These are phyloP conservation scores for Barypeithes pellucidus DNA, from an alignment of 2,888 invertebrate genomes.

Conservation along the genomic window DNA sequence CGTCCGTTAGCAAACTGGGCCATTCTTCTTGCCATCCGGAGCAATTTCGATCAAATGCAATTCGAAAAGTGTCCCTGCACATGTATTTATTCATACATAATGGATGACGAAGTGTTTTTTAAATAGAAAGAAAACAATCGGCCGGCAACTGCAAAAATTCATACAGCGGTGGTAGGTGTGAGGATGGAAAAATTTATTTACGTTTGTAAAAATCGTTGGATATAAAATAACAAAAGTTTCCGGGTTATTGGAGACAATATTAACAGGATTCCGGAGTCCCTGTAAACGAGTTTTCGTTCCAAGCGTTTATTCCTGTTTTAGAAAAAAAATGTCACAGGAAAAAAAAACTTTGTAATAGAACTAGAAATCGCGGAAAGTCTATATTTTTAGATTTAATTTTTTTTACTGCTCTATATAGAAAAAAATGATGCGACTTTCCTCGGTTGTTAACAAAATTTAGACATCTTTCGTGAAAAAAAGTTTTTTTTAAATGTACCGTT, in stretches of 20 bases:
- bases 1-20: constrained; percentile 38
- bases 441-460: too few relatives aligned
- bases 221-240: constrained; percentile 8
- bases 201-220: constrained; percentile 7
- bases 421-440: too few relatives aligned
- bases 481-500: too few relatives aligned
- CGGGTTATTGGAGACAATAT: constrained; percentile 16
- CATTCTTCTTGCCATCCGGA: constrained; percentile 44
- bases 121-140: constrained; percentile 32
- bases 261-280: too few relatives aligned
- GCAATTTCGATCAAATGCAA: constrained; percentile 42
- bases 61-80: constrained; percentile 47
- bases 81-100: constrained; percentile 50
- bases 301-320: too few relatives aligned
- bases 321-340: too few relatives aligned
- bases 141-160: constrained; percentile 35
- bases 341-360: too few relatives aligned
- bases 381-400: too few relatives aligned
- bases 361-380: too few relatives aligned
- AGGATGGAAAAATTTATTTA: constrained; percentile 27
- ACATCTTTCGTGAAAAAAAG: too few relatives aligned
- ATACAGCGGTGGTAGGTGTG: background rate
- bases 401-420: too few relatives aligned
- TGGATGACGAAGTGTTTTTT: constrained; percentile 43
- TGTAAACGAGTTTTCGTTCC: background rate